Percentiles rank a stretch among this genome's conserved stretches.
Evolutionary conservation across 2,888 invertebrate genomes (phyloP).

Genomic region (Papilio demoleus): DNA sequence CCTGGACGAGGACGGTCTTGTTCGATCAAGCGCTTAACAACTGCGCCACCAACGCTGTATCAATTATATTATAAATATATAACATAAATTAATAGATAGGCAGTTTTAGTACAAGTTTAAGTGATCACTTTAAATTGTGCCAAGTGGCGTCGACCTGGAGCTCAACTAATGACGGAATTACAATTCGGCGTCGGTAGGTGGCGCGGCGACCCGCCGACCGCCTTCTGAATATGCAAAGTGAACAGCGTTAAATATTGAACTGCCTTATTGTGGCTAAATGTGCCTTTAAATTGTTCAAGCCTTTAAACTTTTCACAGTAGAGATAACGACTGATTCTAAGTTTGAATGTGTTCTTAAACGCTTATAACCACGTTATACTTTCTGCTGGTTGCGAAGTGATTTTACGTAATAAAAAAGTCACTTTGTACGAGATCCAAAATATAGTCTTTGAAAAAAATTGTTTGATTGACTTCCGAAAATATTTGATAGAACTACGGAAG

Average conservation of each 20-base stretch:
- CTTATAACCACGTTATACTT: neutral
- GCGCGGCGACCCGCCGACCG: conserved; percentile 61
- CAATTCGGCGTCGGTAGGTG: conserved; percentile 69
- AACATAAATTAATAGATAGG: neutral
- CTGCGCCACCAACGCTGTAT: too few species aligned
- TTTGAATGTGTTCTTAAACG: neutral
- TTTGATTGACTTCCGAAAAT: too few species aligned
- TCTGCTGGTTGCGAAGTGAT: neutral
- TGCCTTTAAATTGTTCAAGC: conserved; percentile 49
- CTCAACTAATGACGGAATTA: conserved; percentile 65
- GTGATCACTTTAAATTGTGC: conserved; percentile 51
- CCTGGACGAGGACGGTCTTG: too few species aligned
- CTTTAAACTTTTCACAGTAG: conserved; percentile 27
- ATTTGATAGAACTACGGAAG: neutral
- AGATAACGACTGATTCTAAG: neutral
- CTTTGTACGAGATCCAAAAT: neutral
- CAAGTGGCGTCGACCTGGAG: conserved; percentile 41
- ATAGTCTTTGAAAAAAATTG: neutral
- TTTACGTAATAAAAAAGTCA: neutral
- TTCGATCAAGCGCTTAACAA: too few species aligned
- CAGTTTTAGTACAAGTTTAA: conserved; percentile 41
- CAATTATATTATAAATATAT: too few species aligned
- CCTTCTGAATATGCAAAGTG: conserved; percentile 78
- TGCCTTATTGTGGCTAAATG: conserved; percentile 63
- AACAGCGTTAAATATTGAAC: conserved; percentile 71